A percentile compares a stretch with the other conserved stretches of the same genome.
phyloP scores from a whole-genome alignment of 2,113 vertebrate genomes.

The Pelmatolapia mariae region DNA sequence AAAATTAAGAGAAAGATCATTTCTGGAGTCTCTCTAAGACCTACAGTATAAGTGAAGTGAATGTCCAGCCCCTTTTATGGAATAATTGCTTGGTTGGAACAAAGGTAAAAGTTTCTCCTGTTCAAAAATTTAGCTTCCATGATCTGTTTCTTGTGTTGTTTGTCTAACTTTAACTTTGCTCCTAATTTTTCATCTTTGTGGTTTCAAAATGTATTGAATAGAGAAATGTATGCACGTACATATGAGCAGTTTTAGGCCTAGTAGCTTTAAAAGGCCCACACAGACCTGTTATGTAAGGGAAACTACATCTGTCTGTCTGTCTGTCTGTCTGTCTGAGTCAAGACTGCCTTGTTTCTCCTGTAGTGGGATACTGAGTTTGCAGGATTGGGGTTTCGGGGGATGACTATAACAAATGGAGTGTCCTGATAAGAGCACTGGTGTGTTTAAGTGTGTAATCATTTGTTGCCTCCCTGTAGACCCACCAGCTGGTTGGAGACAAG shows the following conservation, averaged over 20 bases:
- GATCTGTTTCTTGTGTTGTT: neutral
- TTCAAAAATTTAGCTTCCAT: neutral
- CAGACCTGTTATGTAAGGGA: neutral
- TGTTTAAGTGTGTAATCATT: conserved; percentile 64
- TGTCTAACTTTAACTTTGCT: neutral
- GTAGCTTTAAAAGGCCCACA: neutral
- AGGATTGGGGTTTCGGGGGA: neutral
- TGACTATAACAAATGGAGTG: conserved; percentile 46
- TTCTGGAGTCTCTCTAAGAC: neutral
- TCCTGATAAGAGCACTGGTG: conserved; percentile 28
- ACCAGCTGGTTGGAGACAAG: conserved; percentile 16
- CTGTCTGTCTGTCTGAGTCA: neutral
- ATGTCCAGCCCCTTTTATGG: neutral
- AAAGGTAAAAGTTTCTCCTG: neutral
- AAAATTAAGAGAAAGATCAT: neutral
- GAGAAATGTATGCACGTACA: neutral
- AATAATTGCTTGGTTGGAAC: neutral
- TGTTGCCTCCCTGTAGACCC: conserved; percentile 40
- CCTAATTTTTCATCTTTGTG: neutral
- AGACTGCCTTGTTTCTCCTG: neutral
- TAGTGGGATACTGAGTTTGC: neutral
- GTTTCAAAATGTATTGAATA: neutral
- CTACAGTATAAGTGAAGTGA: neutral
- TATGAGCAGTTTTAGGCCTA: neutral
- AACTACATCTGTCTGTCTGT: neutral